A percentile compares a stretch with the other conserved stretches of the same genome.
phyloP scores from a whole-genome alignment of 2,888 invertebrate genomes.

The Pristionchus mayeri region DNA sequence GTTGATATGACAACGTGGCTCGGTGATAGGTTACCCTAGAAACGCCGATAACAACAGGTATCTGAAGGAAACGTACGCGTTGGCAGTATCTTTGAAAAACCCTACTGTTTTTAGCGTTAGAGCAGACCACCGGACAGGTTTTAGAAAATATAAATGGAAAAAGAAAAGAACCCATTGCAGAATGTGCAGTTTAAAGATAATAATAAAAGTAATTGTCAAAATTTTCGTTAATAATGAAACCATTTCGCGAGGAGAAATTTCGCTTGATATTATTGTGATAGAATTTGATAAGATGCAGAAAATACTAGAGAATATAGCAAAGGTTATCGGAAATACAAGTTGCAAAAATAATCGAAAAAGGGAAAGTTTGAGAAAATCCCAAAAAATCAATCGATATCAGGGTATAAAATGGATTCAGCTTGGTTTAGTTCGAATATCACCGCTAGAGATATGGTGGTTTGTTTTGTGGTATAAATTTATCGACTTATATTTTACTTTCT shows the following conservation, averaged over 20 bases:
- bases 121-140: not conserved
- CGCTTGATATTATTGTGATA: not conserved
- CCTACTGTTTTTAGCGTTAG: not conserved
- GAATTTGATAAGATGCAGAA: not conserved
- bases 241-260: too few relatives aligned
- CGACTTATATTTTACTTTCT: not conserved
- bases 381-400: slow-evolving; percentile 13
- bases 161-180: too few relatives aligned
- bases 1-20: not conserved
- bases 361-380: not conserved
- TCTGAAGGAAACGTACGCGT: slow-evolving; percentile 15
- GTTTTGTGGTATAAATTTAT: too few relatives aligned
- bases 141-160: too few relatives aligned
- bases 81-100: slow-evolving; percentile 5
- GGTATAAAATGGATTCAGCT: too few relatives aligned
- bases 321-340: not conserved
- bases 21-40: slow-evolving; percentile 26
- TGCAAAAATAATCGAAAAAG: not conserved
- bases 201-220: not conserved
- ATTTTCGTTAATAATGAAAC: not conserved
- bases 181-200: not conserved
- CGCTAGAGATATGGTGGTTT: too few relatives aligned
- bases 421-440: too few relatives aligned
- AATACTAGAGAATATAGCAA: not conserved
- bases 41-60: slow-evolving; percentile 22